Evolutionary conservation across 2,113 vertebrate genomes (phyloP).

Genomic region (Brienomyrus brachyistius): DNA sequence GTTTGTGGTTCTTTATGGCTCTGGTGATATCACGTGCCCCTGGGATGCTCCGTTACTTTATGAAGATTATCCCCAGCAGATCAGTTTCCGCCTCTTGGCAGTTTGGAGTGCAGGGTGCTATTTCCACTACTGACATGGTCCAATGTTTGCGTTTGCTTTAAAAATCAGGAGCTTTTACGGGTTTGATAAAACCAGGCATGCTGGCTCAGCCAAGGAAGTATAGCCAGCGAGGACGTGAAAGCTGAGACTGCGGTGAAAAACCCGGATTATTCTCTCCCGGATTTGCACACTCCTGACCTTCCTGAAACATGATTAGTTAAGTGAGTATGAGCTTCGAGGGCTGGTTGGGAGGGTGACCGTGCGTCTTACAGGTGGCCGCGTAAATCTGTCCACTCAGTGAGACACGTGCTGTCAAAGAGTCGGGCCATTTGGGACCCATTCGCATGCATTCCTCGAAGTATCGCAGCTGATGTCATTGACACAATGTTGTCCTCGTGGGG

Average conservation of each 20-base stretch:
- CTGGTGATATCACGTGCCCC: not conserved
- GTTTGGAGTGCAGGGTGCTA: not conserved
- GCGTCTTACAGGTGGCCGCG: not conserved
- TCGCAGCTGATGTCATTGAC: not conserved
- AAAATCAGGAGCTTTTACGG: not conserved
- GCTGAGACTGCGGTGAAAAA: not conserved
- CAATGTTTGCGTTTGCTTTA: not conserved
- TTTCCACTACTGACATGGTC: not conserved
- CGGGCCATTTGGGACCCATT: not conserved
- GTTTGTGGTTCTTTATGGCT: not conserved
- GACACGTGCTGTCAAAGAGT: not conserved
- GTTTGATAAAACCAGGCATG: not conserved
- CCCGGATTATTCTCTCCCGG: not conserved
- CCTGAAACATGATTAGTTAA: not conserved
- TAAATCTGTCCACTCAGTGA: not conserved
- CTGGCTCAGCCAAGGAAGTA: not conserved
- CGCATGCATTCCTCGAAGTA: not conserved
- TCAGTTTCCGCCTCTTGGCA: not conserved
- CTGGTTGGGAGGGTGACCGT: not conserved
- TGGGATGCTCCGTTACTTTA: not conserved
- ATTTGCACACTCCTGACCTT: not conserved
- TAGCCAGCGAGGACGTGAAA: not conserved
- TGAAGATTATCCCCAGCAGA: not conserved
- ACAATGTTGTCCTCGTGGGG: not conserved
- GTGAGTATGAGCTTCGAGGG: not conserved